Evolutionary conservation across 1,140 invertebrate genomes (phyloP), one percentile per base, ranked within the genome.

Genomic region (Cydia pomonella): DNA sequence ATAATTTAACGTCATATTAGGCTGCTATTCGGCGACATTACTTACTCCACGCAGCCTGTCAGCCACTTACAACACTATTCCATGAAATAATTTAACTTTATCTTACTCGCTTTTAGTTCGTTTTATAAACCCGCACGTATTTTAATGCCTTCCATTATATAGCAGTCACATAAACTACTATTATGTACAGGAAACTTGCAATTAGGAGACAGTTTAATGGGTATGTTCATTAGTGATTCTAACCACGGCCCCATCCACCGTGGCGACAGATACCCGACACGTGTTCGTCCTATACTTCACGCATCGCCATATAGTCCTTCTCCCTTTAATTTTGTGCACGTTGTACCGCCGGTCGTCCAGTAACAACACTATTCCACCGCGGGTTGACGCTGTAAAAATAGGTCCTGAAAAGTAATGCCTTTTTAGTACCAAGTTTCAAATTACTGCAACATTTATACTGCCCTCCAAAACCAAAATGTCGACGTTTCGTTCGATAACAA

Each of bases 241-340:
- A 2, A 84, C 18, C 1, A 84, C 64, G 16, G 72, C n/a, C 6
- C 79, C 71, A 0, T 82, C 38, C 21, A 77, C 47, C 0, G 82
- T 80, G 27, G 75, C 80, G 21, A 86, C 72, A 0, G 75, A 76
- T 2, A 75, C 77, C 1, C 82, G 78, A 41, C 84, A 86, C 1
- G 72, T 76, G 0, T n/a, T 29, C 0, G 66, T 71, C 27, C 75
- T 79, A 73, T 77, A 78, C 23, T 83, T 83, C 13, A 78, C 76
- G 44, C 84, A 85, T 7, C 76, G 62, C 82, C 80, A 85, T 7
- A 73, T 62, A 0, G 73, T 63, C 63, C 73, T 79, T 1, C 27
- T 77, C 12, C 79, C 77, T 6, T 75, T 64, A 4, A n/a, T 27
- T 23, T 64, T 64, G 25, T 64, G 63, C 23, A 29, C 23, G 13